Conservation (phyloP, 1,140 invertebrate species). For the Dolichoris vasculosae region DNA sequence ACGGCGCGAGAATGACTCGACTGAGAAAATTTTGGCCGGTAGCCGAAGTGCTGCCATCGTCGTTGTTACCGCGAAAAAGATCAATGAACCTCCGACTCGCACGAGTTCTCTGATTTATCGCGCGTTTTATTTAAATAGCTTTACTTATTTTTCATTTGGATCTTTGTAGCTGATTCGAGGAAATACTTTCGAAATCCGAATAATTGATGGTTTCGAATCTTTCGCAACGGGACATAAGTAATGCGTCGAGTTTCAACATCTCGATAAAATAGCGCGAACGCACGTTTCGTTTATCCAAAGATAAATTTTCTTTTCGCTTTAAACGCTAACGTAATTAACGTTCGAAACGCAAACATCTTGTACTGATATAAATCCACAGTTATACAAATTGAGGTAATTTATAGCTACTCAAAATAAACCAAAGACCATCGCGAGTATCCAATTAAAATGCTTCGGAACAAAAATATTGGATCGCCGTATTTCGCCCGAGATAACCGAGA, state of each 20-base stretch:
- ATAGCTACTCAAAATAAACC: not conserved
- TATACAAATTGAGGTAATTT: not conserved
- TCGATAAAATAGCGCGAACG: not conserved
- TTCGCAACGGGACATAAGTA: not conserved
- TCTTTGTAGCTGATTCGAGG: not conserved
- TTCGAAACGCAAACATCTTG: not conserved
- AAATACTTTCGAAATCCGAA: not conserved
- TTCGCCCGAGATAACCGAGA: not conserved
- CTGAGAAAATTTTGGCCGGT: conserved; percentile 13
- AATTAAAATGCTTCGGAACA: not conserved
- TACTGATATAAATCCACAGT: not conserved
- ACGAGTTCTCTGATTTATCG: conserved; percentile 25
- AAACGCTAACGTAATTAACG: not conserved
- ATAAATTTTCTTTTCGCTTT: not conserved
- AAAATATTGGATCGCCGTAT: not conserved
- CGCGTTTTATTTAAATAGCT: conserved; percentile 33
- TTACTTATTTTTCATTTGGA: not conserved
- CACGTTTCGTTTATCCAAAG: not conserved
- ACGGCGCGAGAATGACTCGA: not conserved
- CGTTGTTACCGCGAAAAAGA: conserved; percentile 23
- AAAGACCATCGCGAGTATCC: not conserved
- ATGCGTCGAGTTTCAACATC: not conserved
- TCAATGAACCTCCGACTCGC: conserved; percentile 31
- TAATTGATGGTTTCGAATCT: not conserved
- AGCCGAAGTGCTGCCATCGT: not conserved